A percentile compares a stretch with the other conserved stretches of the same genome.
Evolutionary conservation across 1,140 invertebrate genomes (phyloP).

Genomic region (Eulimnadia texana): DNA sequence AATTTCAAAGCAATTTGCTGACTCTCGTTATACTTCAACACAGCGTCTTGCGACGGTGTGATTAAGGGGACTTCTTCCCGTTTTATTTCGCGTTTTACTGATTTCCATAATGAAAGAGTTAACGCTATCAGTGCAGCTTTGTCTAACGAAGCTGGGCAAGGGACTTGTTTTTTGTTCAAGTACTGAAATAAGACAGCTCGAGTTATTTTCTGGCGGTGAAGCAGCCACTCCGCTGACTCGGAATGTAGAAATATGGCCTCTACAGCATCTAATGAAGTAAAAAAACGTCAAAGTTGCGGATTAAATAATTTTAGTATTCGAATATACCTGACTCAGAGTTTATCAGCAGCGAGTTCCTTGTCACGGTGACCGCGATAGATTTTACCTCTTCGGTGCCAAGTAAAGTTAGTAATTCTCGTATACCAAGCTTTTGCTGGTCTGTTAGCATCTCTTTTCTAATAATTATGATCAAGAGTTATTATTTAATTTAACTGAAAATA

Average conservation of each 20-base stretch:
- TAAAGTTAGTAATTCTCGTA: neutral
- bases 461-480: too few relatives aligned
- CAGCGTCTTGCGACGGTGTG: too few relatives aligned
- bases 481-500: too few relatives aligned
- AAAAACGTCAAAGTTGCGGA: neutral
- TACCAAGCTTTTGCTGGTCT: too few relatives aligned
- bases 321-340: too few relatives aligned
- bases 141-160: neutral
- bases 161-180: neutral
- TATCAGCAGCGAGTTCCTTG: too few relatives aligned
- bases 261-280: neutral
- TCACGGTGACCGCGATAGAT: neutral
- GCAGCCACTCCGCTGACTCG: neutral
- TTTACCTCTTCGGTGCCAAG: neutral
- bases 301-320: too few relatives aligned
- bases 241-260: neutral
- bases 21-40: too few relatives aligned
- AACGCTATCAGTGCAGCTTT: neutral
- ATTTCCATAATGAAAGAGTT: neutral
- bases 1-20: slow-evolving; percentile 2
- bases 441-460: too few relatives aligned
- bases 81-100: neutral
- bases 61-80: too few relatives aligned
- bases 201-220: neutral
- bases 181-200: slow-evolving; percentile 1